Conservation (phyloP, 2,113 vertebrate genomes). For the Cariama cristata region DNA sequence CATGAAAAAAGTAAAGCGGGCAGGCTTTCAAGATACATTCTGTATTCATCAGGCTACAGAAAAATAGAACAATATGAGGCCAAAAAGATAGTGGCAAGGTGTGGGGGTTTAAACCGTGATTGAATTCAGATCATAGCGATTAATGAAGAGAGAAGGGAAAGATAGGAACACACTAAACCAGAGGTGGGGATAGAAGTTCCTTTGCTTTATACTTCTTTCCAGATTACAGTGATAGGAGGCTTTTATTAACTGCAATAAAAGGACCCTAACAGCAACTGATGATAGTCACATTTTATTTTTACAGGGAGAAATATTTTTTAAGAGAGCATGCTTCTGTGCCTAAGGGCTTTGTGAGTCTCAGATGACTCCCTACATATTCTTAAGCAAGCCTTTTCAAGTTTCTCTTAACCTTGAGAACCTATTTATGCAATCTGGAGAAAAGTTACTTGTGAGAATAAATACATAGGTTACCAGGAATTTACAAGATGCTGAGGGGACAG, state of each 20-base stretch:
- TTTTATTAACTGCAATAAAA: not conserved
- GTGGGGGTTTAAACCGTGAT: not conserved
- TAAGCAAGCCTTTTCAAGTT: not conserved
- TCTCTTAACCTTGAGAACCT: not conserved
- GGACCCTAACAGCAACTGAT: not conserved
- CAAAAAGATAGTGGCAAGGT: not conserved
- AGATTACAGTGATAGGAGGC: not conserved
- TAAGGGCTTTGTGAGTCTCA: not conserved
- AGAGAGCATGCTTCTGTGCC: not conserved
- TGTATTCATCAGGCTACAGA: not conserved
- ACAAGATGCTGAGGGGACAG: not conserved
- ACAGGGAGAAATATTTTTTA: not conserved
- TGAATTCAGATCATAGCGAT: not conserved
- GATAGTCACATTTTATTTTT: not conserved
- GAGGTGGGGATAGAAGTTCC: not conserved
- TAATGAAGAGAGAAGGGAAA: not conserved
- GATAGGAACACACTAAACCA: not conserved
- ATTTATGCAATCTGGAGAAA: not conserved
- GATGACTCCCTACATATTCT: not conserved
- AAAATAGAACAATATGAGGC: slow-evolving; percentile 16
- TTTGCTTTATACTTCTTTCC: not conserved
- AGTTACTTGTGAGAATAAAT: not conserved
- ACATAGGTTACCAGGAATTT: not conserved
- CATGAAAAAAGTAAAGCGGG: not conserved
- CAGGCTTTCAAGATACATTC: slow-evolving; percentile 5